Evolutionary conservation across 2,888 invertebrate species (phyloP).

Genomic region (Venustoraphidia nigricollis): DNA sequence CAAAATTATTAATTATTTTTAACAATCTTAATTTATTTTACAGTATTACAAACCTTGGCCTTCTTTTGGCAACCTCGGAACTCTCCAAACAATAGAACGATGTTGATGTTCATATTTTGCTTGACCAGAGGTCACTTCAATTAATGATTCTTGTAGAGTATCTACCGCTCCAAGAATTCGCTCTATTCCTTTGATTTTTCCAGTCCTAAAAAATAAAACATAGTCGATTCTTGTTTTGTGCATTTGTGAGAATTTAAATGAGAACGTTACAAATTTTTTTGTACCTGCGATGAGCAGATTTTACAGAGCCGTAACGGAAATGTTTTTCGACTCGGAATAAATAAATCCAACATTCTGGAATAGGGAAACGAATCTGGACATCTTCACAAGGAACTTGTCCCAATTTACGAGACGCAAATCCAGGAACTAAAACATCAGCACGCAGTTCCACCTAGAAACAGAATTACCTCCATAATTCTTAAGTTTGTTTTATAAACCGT

Average conservation of each 20-base stretch:
- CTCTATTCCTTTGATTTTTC: slow-evolving; percentile 86
- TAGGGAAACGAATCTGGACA: slow-evolving; percentile 88
- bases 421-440: slow-evolving; percentile 91
- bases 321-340: slow-evolving; percentile 96
- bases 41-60: slow-evolving; percentile 65
- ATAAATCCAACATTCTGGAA: slow-evolving; percentile 99
- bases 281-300: slow-evolving; percentile 67
- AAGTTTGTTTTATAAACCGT: background rate
- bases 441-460: slow-evolving; percentile 68
- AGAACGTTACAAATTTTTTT: background rate
- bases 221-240: slow-evolving; percentile 4
- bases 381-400: slow-evolving; percentile 97
- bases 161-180: slow-evolving; percentile 84
- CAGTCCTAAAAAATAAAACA: slow-evolving; percentile 38
- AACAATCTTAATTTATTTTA: background rate
- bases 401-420: slow-evolving; percentile 87
- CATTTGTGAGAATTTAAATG: too few species aligned
- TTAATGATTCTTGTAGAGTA: slow-evolving; percentile 75
- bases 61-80: slow-evolving; percentile 92
- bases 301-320: slow-evolving; percentile 93
- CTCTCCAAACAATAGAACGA: slow-evolving; percentile 94
- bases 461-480: background rate
- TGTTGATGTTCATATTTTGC: slow-evolving; percentile 99
- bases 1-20: background rate
- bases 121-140: slow-evolving; percentile 90